These are phyloP conservation scores for Salvator merianae DNA, from an alignment of 2,113 vertebrate species.

Conservation along the genomic window DNA sequence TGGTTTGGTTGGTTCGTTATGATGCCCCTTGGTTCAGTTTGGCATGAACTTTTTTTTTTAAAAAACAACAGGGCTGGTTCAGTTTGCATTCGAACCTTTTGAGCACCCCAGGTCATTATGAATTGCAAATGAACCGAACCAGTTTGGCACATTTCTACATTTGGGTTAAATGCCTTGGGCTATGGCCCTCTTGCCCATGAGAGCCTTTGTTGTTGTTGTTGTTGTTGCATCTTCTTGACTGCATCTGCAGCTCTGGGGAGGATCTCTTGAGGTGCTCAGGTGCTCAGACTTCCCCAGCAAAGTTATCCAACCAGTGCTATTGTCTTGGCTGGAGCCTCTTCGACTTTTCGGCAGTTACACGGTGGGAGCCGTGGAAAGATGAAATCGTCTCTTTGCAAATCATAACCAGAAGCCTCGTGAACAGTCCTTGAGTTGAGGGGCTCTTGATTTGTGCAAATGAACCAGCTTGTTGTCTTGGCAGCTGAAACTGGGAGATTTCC, in stretches of 20 bases:
- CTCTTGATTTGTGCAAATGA: not conserved
- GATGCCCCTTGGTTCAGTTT: too few species aligned
- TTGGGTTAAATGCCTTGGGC: not conserved
- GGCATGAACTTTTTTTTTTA: too few species aligned
- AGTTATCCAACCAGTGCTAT: not conserved
- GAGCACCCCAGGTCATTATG: too few species aligned
- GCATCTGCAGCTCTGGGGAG: not conserved
- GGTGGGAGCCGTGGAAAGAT: too few species aligned
- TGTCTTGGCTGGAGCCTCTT: not conserved
- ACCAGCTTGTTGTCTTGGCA: not conserved
- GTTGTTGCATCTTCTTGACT: too few species aligned
- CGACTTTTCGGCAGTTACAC: not conserved
- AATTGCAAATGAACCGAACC: too few species aligned
- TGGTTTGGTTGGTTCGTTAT: too few species aligned
- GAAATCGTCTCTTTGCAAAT: not conserved
- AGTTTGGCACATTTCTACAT: too few species aligned
- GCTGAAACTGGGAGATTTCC: not conserved
- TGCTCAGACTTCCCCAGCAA: not conserved
- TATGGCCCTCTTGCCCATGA: not conserved
- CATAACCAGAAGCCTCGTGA: not conserved
- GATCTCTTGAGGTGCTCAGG: not conserved
- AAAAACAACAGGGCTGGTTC: too few species aligned
- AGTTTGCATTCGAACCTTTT: too few species aligned
- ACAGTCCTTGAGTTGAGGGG: not conserved
- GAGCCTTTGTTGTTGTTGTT: too few species aligned